Evolutionary conservation across 2,113 vertebrate genomes (phyloP).

Genomic region (Danio rerio): DNA sequence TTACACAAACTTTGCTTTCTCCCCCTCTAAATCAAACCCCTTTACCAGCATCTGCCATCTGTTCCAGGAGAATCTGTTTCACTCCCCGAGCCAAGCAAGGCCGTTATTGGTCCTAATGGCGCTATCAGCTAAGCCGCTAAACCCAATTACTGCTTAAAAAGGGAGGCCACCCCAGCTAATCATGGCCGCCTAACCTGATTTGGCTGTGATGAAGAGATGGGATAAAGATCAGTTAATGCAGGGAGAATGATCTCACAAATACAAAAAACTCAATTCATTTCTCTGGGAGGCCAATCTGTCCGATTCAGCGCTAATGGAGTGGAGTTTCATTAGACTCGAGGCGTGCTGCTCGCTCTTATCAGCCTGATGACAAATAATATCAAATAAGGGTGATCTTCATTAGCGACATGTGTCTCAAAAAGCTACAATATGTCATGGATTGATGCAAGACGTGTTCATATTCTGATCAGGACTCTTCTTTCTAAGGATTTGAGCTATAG

Average conservation of each 20-base stretch:
- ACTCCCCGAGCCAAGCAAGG: slow-evolving; percentile 82
- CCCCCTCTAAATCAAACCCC: slow-evolving; percentile 72
- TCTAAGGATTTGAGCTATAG: too few relatives aligned
- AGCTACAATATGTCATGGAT: background rate
- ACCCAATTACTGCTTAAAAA: slow-evolving; percentile 86
- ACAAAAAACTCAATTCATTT: slow-evolving; percentile 90
- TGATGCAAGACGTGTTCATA: background rate
- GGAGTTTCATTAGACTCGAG: slow-evolving; percentile 85
- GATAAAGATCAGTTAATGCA: slow-evolving; percentile 89
- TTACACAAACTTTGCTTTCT: slow-evolving; percentile 84
- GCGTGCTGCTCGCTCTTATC: slow-evolving; percentile 77
- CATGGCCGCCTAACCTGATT: slow-evolving; percentile 85
- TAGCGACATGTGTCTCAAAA: slow-evolving; percentile 17
- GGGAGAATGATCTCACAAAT: slow-evolving; percentile 87
- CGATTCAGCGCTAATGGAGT: slow-evolving; percentile 86
- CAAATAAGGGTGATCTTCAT: slow-evolving; percentile 53
- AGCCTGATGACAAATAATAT: slow-evolving; percentile 74
- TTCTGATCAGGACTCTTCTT: background rate
- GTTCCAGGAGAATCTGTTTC: slow-evolving; percentile 84
- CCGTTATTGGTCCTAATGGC: slow-evolving; percentile 85
- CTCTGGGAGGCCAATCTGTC: slow-evolving; percentile 85
- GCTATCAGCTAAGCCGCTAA: slow-evolving; percentile 85
- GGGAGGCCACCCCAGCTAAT: slow-evolving; percentile 84
- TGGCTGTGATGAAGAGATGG: slow-evolving; percentile 85
- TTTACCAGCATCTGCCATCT: slow-evolving; percentile 77